Base-by-base conservation (phyloP, 2,113 vertebrate species). In the Columba livia region DNA sequence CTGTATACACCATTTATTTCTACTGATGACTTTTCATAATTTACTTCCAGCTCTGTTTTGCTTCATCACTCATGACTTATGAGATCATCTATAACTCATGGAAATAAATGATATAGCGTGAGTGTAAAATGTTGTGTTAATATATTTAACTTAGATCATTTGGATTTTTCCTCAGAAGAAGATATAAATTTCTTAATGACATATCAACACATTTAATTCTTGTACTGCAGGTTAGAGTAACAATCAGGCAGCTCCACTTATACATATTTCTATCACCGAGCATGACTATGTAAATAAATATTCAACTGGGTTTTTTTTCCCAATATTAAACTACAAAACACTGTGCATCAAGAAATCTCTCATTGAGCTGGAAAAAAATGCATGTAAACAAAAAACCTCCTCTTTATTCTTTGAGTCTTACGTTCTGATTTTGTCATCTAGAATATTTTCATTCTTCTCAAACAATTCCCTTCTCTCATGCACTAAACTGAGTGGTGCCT, bases 41-140 rank as follows among this genome's bases (percentile, higher is more conserved):
- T 89, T 53, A 69, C 42, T 94, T 96, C 66, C 40, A 62, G 29
- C 60, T 94, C 51, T 83, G 71, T 40, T 93, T 90, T 51, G 80
- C 91, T 96, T 29, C n/a, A 85, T 93, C 94, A 47, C 53, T 85
- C n/a, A 3, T 80, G 67, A 95, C 14, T 94, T 94, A 93, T 23
- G n/a, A 85, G 60, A 11, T 84, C 9, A 81, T 72, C 64, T 83
- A 64, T 83, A 94, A 94, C 21, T 93, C 67, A 69, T 2, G 38
- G 79, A 95, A 97, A 92, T 81, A 95, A 94, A 73, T 57, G 11
- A 80, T 75, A 40, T 34, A 79, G 57, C 21, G 54, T 2, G 5
- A 74, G 23, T 38, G 19, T 36, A 85, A 91, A 91, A 75, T 66
- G 14, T 61, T 93, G 19, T 75, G 19, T 80, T 88, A 74, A 90